Evolutionary conservation across 2,113 vertebrate genomes (phyloP), one percentile per base, ranked within the genome.

Genomic region (Mohoua ochrocephala): DNA sequence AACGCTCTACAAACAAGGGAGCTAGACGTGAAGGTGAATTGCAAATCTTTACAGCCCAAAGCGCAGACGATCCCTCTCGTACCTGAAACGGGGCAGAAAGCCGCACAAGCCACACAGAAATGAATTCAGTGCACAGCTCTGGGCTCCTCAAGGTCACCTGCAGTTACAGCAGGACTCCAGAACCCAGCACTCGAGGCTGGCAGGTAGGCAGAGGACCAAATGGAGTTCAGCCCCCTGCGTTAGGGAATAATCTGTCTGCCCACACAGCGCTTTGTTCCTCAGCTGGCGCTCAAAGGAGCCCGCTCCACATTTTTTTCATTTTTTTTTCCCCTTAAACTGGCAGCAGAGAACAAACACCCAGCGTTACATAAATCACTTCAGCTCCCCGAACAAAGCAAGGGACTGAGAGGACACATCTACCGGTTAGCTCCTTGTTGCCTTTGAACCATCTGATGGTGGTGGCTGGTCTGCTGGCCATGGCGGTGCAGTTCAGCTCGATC

Each of bases 401-500:
- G 53, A 16, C 35, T 8, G 75, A 80, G 93, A 79, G 73, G 83
- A 47, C 15, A 24, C 22, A 19, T 96, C 82, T 92, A 99, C 99
- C 99, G 56, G 98, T 98, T 31, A 99, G 98, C 96, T 99, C 99
- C 92, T 99, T 98, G 98, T 98, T 99, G 57, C 99, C 99, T 97
- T 99, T 99, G 98, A 99, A 99, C 99, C 99, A 99, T 96, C 98
- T 98, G 98, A 99, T 99, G 88, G 98, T 98, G 44, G 99, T 99
- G 78, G 99, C 99, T 56, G 99, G 99, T 96, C 99, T 99, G 98
- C 99, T 99, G 98, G 99, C 99, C 97, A 99, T 98, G 95, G 99
- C 98, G 0, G 98, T 99, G 97, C 99, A 99, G 98, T 99, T 99
- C 97, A 99, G 98, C 97, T 99, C 99, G 4, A 99, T 99, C 98